Percentiles rank a stretch among this genome's conserved stretches.
phyloP scores from a whole-genome alignment of 2,888 invertebrate genomes.

The Catocala fraxini region DNA sequence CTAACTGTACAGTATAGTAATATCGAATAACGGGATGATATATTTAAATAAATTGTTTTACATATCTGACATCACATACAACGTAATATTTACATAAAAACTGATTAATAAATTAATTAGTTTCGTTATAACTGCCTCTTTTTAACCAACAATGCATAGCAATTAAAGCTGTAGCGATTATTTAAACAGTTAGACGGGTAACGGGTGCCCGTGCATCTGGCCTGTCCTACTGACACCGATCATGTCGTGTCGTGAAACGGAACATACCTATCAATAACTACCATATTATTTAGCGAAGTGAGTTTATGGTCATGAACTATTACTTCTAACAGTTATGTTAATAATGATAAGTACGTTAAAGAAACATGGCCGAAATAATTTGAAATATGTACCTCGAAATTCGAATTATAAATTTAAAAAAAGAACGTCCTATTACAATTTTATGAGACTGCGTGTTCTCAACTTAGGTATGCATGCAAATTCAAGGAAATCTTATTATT shows the following conservation, averaged over 20 bases:
- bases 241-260: constrained; percentile 62
- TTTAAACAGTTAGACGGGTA: constrained; percentile 82
- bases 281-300: constrained; percentile 45
- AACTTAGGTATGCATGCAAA: constrained; percentile 59
- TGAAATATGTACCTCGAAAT: constrained; percentile 16
- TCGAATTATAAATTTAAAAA: constrained; percentile 24
- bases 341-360: too few species aligned
- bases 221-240: constrained; percentile 83
- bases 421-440: constrained; percentile 47
- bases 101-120: too few species aligned
- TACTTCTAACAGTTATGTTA: constrained; percentile 12
- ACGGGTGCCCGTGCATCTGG: constrained; percentile 78
- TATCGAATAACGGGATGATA: constrained; percentile 58
- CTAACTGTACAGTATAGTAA: constrained; percentile 65
- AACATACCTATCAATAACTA: constrained; percentile 59
- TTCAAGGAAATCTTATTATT: constrained; percentile 60
- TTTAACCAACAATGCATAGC: constrained; percentile 63
- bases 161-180: constrained; percentile 73
- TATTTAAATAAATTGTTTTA: constrained; percentile 42
- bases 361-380: too few species aligned
- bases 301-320: constrained; percentile 31
- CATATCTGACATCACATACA: not conserved
- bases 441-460: constrained; percentile 36
- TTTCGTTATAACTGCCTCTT: constrained; percentile 59
- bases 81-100: too few species aligned